Base-by-base conservation (phyloP, 2,113 vertebrate genomes). In the Rhinogobius similis region DNA sequence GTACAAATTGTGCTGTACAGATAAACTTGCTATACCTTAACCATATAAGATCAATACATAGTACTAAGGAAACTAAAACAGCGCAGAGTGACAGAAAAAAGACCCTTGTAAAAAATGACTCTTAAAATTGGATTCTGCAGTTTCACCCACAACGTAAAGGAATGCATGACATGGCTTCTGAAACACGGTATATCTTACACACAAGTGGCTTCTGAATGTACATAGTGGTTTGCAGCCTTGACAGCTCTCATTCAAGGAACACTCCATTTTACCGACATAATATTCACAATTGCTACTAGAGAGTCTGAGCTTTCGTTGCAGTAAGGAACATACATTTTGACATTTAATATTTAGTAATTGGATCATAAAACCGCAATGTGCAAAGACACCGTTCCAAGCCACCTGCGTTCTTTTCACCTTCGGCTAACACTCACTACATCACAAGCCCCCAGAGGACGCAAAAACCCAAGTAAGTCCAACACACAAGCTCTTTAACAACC, bases 401-500 rank as follows among this genome's bases (percentile, higher is more conserved):
- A 89, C 86, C 87, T 84, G 87, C 8, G 52, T 72, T 79, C 52
- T 62, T 83, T 79, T 68, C 50, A 52, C 50, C n/a, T 1, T 46
- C 16, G 5, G 43, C 70, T 39, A 81, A 75, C 65, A 73, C 77
- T 62, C 52, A 68, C 14, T 64, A 39, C 62, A 62, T 29, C 43
- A 76, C 5, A 58, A 62, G 77, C 69, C 79, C 74, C 76, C 7
- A 9, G 65, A 62, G 72, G 76, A 62, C 38, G 0, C 21, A 4
- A 66, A 53, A 68, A 41, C 63, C 64, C 32, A 76, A 70, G 36
- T 61, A 85, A 70, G 66, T 52, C 70, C 81, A 84, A 83, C 83
- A 82, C 87, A 79, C 76, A 82, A 79, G 44, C 72, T 14, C 88
- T 83, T 95, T 95, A 93, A 94, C 93, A 94, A 93, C 90, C 92